These are phyloP conservation scores for Eupithecia insigniata DNA, from an alignment of 2,888 invertebrate genomes.

Conservation along the genomic window DNA sequence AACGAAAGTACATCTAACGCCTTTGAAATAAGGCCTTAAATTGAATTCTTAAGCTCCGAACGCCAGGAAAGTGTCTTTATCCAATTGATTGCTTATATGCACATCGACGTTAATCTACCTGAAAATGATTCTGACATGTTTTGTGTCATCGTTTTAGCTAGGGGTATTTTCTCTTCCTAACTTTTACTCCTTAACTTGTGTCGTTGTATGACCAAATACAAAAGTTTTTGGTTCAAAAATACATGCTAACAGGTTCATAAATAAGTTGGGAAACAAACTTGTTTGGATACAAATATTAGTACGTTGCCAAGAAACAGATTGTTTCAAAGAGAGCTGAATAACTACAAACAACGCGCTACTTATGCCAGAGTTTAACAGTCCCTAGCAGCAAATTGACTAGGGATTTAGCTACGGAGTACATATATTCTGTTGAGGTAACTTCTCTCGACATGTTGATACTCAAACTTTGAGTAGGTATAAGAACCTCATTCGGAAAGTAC, in stretches of 20 bases:
- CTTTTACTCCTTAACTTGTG: not conserved
- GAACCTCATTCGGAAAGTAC: slow-evolving; percentile 26
- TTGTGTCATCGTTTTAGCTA: not conserved
- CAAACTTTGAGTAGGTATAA: slow-evolving; percentile 36
- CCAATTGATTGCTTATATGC: slow-evolving; percentile 11
- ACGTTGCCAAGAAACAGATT: slow-evolving; percentile 24
- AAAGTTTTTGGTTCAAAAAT: not conserved
- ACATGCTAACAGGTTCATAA: not conserved
- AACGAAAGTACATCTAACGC: slow-evolving; percentile 43
- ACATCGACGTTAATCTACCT: slow-evolving; percentile 1
- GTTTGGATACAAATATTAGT: slow-evolving; percentile 15
- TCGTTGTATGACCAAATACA: not conserved
- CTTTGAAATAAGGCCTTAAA: slow-evolving; percentile 11
- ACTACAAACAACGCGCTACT: slow-evolving; percentile 27
- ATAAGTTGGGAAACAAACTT: slow-evolving; percentile 8
- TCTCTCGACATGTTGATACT: slow-evolving; percentile 38
- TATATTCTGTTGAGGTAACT: slow-evolving; percentile 37
- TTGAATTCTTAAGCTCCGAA: not conserved
- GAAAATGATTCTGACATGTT: not conserved
- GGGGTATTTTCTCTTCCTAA: not conserved
- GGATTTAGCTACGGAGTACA: slow-evolving; percentile 27
- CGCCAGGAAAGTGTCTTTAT: slow-evolving; percentile 5
- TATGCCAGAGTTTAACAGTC: slow-evolving; percentile 24
- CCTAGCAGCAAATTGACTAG: slow-evolving; percentile 39
- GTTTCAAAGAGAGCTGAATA: slow-evolving; percentile 28